Evolutionary conservation across 2,797 vertebrate genomes (phyloP), one percentile per base, ranked within the genome.

Genomic region (Sebastes iracundus): DNA sequence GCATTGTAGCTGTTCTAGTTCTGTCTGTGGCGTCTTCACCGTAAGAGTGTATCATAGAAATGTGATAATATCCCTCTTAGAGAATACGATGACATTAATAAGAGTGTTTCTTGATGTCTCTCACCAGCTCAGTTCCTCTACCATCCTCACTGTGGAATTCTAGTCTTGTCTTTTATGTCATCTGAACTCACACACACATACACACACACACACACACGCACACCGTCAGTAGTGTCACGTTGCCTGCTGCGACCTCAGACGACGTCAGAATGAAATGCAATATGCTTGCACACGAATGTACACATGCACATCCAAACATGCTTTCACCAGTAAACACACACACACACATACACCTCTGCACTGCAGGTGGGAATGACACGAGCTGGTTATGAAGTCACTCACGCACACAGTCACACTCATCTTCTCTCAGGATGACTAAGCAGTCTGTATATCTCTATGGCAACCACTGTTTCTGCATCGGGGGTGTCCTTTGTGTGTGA

Each of bases 401-500:
- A 27, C 52, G 6, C 25, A 42, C 71, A 42, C 9, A n/a, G 20
- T 20, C 6, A 0, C 59, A 56, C 16, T 49, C 38, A 11, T 77
- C 59, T 35, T 72, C 22, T 75, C 12, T 75, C 12, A 27, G 63
- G 69, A 23, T 86, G 88, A 87, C 79, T 75, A 68, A 77, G 83
- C 80, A 74, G 20, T 80, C 53, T 55, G 6, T 64, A 60, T n/a
- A 81, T 91, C 86, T 77, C 88, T 68, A 92, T 90, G 82, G 82
- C 80, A 88, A 88, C 87, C 59, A 32, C 66, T 33, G 38, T 56
- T 22, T 20, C 59, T 64, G 33, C 18, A 20, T 61, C 16, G 30
- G 25, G 62, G 42, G 27, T 71, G 33, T 74, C 30, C 6, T 52
- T 20, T 20, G 58, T 49, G 25, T 28, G 65, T 46, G 52, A 61